Conservation (phyloP, 2,797 vertebrate genomes). For the Helarctos malayanus region DNA sequence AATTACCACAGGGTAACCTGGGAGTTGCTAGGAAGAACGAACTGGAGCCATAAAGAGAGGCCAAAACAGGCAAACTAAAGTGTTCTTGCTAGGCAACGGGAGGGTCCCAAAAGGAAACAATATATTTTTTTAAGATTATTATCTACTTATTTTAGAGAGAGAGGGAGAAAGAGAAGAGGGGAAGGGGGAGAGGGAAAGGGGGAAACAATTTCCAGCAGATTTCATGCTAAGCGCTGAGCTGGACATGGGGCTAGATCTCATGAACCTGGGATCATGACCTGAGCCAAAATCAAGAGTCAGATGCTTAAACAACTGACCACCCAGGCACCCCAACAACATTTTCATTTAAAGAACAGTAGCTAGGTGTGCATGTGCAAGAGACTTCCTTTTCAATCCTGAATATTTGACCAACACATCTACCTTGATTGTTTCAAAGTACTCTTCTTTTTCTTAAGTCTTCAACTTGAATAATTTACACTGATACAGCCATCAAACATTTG, state of each 20-base stretch:
- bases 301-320: background rate
- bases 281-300: background rate
- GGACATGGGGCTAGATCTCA: background rate
- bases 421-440: background rate
- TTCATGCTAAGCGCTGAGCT: background rate
- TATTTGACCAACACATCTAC: background rate
- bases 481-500: background rate
- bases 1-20: background rate
- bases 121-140: background rate
- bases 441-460: conserved; percentile 13
- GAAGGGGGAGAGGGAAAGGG: background rate
- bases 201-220: background rate
- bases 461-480: background rate
- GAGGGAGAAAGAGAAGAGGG: background rate
- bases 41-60: background rate
- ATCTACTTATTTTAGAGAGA: background rate
- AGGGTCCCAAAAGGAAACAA: background rate
- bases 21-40: background rate
- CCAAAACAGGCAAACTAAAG: background rate
- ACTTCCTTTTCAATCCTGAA: background rate
- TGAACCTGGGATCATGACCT: background rate
- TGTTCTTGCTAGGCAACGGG: background rate
- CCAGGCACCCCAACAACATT: background rate
- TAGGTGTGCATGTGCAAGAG: background rate
- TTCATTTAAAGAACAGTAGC: background rate